Conservation (phyloP, 1,140 invertebrate species). For the Drosophila neocordata region DNA sequence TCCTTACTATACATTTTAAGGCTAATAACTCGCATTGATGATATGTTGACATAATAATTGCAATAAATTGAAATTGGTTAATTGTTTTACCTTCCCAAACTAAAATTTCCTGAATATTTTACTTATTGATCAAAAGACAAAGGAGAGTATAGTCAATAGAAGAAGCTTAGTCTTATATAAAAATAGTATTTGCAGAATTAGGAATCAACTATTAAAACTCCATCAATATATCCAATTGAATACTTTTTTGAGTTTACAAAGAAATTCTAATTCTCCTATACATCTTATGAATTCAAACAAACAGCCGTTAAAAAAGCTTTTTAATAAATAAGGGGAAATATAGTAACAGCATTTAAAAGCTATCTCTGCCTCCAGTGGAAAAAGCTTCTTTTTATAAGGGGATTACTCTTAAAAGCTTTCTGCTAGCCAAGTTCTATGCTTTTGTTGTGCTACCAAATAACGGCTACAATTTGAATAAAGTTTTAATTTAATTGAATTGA, state of each 20-base stretch:
- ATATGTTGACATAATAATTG: conserved; percentile 57
- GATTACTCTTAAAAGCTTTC: background rate
- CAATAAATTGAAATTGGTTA: conserved; percentile 5
- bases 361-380: background rate
- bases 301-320: background rate
- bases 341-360: background rate
- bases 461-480: background rate
- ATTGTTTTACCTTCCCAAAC: background rate
- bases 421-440: background rate
- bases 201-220: too few species aligned
- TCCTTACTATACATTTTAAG: background rate
- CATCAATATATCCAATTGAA: too few species aligned
- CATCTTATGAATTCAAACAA: background rate
- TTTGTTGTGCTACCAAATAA: background rate
- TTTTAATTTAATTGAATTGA: conserved; percentile 25
- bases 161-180: background rate
- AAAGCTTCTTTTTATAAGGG: background rate
- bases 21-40: conserved; percentile 57
- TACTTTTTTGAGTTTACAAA: too few species aligned
- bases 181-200: too few species aligned
- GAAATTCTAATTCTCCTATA: too few species aligned
- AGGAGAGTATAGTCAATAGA: too few species aligned
- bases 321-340: background rate
- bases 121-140: too few species aligned
- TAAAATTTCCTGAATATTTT: background rate